phyloP scores from a whole-genome alignment of 2,797 vertebrate genomes.

The Megalops cyprinoides region DNA sequence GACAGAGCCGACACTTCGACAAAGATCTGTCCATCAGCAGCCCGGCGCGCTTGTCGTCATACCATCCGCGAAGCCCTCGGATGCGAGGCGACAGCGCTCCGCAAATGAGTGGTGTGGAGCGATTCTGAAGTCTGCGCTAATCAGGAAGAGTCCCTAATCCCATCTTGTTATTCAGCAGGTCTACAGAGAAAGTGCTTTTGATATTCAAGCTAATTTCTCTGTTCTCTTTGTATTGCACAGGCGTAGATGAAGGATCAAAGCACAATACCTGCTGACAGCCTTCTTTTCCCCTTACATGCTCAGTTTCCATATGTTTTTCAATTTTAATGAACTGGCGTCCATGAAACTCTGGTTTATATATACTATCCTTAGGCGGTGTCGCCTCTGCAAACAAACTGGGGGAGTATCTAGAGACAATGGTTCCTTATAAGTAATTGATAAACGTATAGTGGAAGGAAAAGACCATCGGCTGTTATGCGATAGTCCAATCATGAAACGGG shows the following conservation, averaged over 20 bases:
- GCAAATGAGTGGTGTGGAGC: slow-evolving; percentile 6
- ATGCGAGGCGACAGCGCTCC: not conserved
- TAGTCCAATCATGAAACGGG: no score
- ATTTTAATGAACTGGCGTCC: slow-evolving; percentile 23
- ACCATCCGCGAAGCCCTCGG: not conserved
- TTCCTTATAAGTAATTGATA: not conserved
- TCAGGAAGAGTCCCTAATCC: slow-evolving; percentile 20
- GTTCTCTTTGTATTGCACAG: slow-evolving; percentile 10
- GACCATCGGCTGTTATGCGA: no score
- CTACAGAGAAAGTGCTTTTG: slow-evolving; percentile 18
- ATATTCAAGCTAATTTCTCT: slow-evolving; percentile 30
- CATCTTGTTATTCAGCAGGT: slow-evolving; percentile 17
- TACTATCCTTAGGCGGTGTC: not conserved
- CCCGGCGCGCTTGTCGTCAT: not conserved
- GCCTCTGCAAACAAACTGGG: not conserved
- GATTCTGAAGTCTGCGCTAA: slow-evolving; percentile 3
- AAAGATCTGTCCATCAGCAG: slow-evolving; percentile 1
- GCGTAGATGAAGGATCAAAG: slow-evolving; percentile 20
- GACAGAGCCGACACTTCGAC: not conserved
- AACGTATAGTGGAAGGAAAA: no score
- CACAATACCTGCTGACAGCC: slow-evolving; percentile 24
- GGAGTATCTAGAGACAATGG: not conserved
- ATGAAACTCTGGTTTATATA: slow-evolving; percentile 19
- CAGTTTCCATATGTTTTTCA: slow-evolving; percentile 9
- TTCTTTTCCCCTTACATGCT: slow-evolving; percentile 17